Base-by-base conservation (phyloP, 2,888 invertebrate genomes). In the Eulithis prunata region DNA sequence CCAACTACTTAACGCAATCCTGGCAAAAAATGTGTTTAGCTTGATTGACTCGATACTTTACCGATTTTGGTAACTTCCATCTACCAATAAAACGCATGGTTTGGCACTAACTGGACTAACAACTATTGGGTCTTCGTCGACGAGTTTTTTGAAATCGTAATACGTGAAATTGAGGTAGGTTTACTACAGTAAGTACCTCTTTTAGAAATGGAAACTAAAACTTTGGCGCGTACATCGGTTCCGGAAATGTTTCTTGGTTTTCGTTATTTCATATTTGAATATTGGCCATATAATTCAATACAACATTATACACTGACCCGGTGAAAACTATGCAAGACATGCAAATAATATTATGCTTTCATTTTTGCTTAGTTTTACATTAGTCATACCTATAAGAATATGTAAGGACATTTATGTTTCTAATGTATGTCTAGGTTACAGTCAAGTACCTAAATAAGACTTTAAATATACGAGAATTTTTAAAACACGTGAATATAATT, bases 51-150 rank as follows among this genome's bases (percentile, higher is more conserved):
- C 13, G 47, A 8, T 38, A 55, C 28, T 28, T 21, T 38, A 54
- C 41, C 12, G 55, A 51, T 55, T 62, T 58, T 45, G 38, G 66
- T 66, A 66, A 66, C 38, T 41, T 61, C 53, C 57, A 61, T 52
- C 43, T 54, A 12, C 36, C 60, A 55, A 64, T 64, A 64, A 54
- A 68, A 64, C 54, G 57, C 47, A 53, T 61, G 60, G 64, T 53
- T 67, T 21, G 46, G 60, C 56, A 41, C 8, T 41, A 57, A 56
- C 43, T 55, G 51, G 52, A 32, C 10, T 55, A 14, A 49, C 55
- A 51, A 52, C 38, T 10, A 14, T 54, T 54, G 54, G 11, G 21
- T 12, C 11, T n/a, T 52, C 32, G 21, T 21, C 14, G 41, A 41
- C 10, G 8, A 41, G 10, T 41, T 41, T 11, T 13, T 47, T 21